Conservation (phyloP, 2,888 invertebrate genomes). For the Meganola albula region DNA sequence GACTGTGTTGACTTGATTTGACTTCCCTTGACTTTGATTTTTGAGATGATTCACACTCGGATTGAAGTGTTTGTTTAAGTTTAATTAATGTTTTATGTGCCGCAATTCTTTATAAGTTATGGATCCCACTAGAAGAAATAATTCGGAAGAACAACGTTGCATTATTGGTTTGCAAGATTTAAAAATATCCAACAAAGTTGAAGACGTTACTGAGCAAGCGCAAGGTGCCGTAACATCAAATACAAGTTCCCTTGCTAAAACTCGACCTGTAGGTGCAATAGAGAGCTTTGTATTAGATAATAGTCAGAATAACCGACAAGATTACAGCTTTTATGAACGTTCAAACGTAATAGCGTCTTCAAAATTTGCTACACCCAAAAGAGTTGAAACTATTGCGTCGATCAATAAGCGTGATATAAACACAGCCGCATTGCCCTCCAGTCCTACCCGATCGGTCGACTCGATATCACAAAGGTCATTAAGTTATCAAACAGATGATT, state of each 20-base stretch:
- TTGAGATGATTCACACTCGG: slow-evolving; percentile 52
- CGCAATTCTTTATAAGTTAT: slow-evolving; percentile 39
- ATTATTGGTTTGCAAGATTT: slow-evolving; percentile 72
- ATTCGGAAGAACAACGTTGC: slow-evolving; percentile 65
- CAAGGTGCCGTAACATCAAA: slow-evolving; percentile 59
- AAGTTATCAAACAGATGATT: slow-evolving; percentile 66
- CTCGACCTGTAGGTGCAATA: slow-evolving; percentile 79
- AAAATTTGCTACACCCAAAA: slow-evolving; percentile 86
- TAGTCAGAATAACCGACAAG: slow-evolving; percentile 62
- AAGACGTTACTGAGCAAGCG: slow-evolving; percentile 73
- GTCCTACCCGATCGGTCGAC: slow-evolving; percentile 79
- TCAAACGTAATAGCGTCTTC: slow-evolving; percentile 86
- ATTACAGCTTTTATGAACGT: slow-evolving; percentile 79
- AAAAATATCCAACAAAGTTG: slow-evolving; percentile 71
- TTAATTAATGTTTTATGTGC: slow-evolving; percentile 16
- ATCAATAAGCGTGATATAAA: slow-evolving; percentile 63
- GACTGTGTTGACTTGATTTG: too few species aligned
- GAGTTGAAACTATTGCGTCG: slow-evolving; percentile 80
- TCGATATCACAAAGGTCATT: slow-evolving; percentile 79
- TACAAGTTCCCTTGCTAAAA: slow-evolving; percentile 60
- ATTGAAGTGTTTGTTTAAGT: slow-evolving; percentile 26
- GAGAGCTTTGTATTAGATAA: slow-evolving; percentile 81
- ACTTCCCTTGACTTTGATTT: too few species aligned
- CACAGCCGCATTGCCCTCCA: slow-evolving; percentile 59
- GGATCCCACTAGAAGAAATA: slow-evolving; percentile 66